Evolutionary conservation across 2,888 invertebrate genomes (phyloP), one percentile per base, ranked within the genome.

Genomic region (Drosophila subquinaria): DNA sequence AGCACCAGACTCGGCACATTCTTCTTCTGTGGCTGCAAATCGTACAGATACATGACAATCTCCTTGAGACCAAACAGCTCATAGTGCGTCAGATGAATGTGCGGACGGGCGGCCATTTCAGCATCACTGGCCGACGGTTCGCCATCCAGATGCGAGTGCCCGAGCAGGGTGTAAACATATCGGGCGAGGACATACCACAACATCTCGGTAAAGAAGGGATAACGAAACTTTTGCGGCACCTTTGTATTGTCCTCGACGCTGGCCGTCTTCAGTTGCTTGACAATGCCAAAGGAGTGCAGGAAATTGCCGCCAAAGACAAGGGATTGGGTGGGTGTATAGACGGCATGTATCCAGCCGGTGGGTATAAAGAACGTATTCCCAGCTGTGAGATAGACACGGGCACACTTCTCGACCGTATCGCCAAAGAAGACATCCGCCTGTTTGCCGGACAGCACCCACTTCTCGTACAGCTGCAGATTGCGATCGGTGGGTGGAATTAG

Each of bases 321-420:
- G 0, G 98, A 98, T 93, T 99, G 99, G 68, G 96, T 95, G 1
- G 98, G 98, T 0, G 99, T 99, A 93, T 97, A 99, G 3, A 99
- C 99, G 1, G 98, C 99, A 94, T 99, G 99, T 74, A 99, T 99
- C 99, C 99, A 99, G 0, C 99, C 99, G 13, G 98, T 98, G 10
- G 99, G 99, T 87, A 99, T 98, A 92, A 99, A 97, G 92, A 99
- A 97, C 1, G 99, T 99, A 93, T 98, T 96, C 3, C 92, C 98
- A n/a, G 97, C 96, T 83, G 95, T 95, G 23, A 97, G 91, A 93
- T 95, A 94, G 0, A 94, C 97, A 77, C 98, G 94, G 23, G 97
- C 96, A 93, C 99, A 99, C 90, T 97, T 96, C 84, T 98, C 98
- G 1, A 99, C 98, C 30, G 97, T 97, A 91, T 99, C 98, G 0